Percentiles rank a stretch among this genome's conserved stretches.
phyloP scores from a whole-genome alignment of 2,113 vertebrate species.

The Carassius carassius region DNA sequence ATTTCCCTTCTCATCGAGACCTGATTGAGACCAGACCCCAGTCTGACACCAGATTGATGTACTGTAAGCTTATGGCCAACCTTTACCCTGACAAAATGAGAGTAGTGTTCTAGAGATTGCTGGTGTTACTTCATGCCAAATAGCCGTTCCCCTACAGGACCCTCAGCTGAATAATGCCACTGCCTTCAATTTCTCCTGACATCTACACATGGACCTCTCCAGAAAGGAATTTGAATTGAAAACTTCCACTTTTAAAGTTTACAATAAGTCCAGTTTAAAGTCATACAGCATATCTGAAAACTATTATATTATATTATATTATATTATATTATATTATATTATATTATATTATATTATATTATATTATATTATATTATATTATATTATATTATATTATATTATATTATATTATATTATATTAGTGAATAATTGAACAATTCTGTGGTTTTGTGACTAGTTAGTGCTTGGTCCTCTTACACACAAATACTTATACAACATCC shows the following conservation, averaged over 20 bases:
- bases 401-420: too few species aligned
- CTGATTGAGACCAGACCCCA: conserved; percentile 63
- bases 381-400: too few species aligned
- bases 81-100: conserved; percentile 78
- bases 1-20: conserved; percentile 51
- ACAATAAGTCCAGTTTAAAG: too few species aligned
- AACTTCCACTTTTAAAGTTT: too few species aligned
- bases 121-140: conserved; percentile 71
- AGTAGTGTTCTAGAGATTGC: conserved; percentile 73
- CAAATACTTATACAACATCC: neutral
- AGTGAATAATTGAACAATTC: neutral
- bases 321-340: too few species aligned
- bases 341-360: too few species aligned
- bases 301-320: too few species aligned
- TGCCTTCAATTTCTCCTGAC: conserved; percentile 71
- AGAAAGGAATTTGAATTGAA: neutral
- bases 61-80: conserved; percentile 61
- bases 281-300: too few species aligned
- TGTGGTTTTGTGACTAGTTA: neutral
- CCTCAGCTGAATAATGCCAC: conserved; percentile 69
- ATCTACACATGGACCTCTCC: neutral
- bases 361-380: too few species aligned
- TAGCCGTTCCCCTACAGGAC: conserved; percentile 61
- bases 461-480: neutral
- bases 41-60: conserved; percentile 60